phyloP scores from a whole-genome alignment of 2,797 vertebrate genomes.

The Apodemus agrarius region DNA sequence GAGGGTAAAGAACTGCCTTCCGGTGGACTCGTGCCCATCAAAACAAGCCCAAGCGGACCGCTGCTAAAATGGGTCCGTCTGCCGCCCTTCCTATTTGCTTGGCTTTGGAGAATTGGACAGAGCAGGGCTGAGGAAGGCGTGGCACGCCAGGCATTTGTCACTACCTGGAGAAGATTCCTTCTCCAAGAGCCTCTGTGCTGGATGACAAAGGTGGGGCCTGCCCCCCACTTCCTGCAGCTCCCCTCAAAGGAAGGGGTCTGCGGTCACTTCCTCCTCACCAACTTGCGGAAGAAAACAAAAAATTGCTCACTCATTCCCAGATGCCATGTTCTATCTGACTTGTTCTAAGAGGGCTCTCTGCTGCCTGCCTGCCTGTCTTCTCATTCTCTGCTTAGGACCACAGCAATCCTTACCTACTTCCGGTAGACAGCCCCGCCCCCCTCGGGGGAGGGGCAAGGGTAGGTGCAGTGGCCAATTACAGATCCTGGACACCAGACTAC shows the following conservation, averaged over 20 bases:
- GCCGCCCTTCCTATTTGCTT: conserved; percentile 73
- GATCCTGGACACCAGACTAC: background rate
- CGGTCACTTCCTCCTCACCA: background rate
- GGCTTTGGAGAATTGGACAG: conserved; percentile 46
- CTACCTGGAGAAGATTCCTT: background rate
- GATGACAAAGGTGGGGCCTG: too few species aligned
- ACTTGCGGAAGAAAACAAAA: conserved; percentile 40
- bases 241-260: background rate
- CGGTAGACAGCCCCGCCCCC: background rate
- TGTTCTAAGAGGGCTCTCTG: background rate
- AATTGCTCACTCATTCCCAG: background rate
- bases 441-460: background rate
- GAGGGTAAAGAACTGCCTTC: conserved; percentile 55
- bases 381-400: background rate
- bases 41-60: conserved; percentile 66
- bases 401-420: background rate
- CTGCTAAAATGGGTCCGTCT: conserved; percentile 66
- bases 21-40: conserved; percentile 36
- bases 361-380: background rate
- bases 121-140: background rate
- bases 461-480: background rate
- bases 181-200: background rate
- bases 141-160: conserved; percentile 60
- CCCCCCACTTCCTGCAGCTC: background rate
- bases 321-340: background rate